A percentile compares a stretch with the other conserved stretches of the same genome.
Evolutionary conservation across 2,797 vertebrate species (phyloP).

Genomic region (Cottoperca gobio): DNA sequence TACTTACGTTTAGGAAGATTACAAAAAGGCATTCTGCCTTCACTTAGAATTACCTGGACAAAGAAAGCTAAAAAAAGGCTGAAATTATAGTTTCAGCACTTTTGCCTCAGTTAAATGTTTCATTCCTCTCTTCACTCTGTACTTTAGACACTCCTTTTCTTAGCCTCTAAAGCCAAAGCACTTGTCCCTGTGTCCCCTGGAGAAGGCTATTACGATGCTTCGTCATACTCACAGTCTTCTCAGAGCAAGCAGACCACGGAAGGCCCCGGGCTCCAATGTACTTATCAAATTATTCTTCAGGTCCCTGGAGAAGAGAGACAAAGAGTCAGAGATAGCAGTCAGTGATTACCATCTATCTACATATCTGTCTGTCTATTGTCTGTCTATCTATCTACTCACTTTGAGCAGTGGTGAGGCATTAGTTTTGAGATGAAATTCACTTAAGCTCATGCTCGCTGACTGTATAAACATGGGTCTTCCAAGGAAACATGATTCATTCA

Average conservation of each 20-base stretch:
- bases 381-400: background rate
- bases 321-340: slow-evolving; percentile 33
- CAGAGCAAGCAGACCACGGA: slow-evolving; percentile 90
- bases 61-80: slow-evolving; percentile 17
- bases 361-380: background rate
- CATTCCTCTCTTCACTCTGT: slow-evolving; percentile 28
- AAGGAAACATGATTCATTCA: slow-evolving; percentile 21
- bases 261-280: slow-evolving; percentile 92
- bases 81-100: slow-evolving; percentile 27
- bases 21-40: background rate
- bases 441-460: slow-evolving; percentile 1
- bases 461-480: background rate
- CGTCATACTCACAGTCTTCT: slow-evolving; percentile 91
- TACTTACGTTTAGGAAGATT: background rate
- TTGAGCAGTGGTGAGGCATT: background rate
- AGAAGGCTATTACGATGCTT: slow-evolving; percentile 55
- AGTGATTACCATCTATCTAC: slow-evolving; percentile 1
- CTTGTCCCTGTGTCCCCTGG: slow-evolving; percentile 32
- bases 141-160: slow-evolving; percentile 34
- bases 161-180: slow-evolving; percentile 55
- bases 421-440: slow-evolving; percentile 4
- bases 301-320: slow-evolving; percentile 86
- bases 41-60: slow-evolving; percentile 1
- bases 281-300: slow-evolving; percentile 97
- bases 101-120: slow-evolving; percentile 39